These are phyloP conservation scores for Romanogobio albipinnatus DNA, from an alignment of 2,113 vertebrate genomes.

Conservation along the genomic window DNA sequence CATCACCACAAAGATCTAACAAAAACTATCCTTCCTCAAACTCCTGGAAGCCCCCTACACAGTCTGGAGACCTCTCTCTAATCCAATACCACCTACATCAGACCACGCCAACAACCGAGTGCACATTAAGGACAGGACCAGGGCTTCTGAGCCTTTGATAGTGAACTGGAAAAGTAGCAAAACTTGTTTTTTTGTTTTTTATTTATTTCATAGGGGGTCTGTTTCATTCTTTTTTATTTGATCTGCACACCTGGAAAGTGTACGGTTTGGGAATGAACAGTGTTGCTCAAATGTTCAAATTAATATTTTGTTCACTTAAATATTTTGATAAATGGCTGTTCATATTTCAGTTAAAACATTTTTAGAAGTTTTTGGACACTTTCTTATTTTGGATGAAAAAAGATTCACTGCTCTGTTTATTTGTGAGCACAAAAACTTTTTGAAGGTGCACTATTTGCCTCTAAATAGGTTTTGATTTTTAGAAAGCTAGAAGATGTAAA, in stretches of 20 bases:
- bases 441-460: slow-evolving; percentile 72
- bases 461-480: slow-evolving; percentile 73
- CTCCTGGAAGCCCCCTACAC: slow-evolving; percentile 96
- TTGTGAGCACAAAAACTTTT: slow-evolving; percentile 69
- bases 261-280: neutral
- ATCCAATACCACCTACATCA: slow-evolving; percentile 53
- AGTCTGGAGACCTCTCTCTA: slow-evolving; percentile 98
- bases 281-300: slow-evolving; percentile 13
- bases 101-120: neutral
- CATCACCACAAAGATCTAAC: slow-evolving; percentile 85
- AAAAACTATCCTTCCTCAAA: slow-evolving; percentile 84
- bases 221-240: neutral
- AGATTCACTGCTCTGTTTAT: slow-evolving; percentile 78
- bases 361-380: slow-evolving; percentile 26
- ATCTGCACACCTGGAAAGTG: neutral
- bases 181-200: slow-evolving; percentile 1
- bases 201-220: neutral
- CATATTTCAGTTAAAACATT: slow-evolving; percentile 83
- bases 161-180: neutral
- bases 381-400: slow-evolving; percentile 82
- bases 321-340: slow-evolving; percentile 70
- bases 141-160: neutral
- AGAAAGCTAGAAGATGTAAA: neutral
- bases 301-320: slow-evolving; percentile 13
- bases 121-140: neutral